These are phyloP conservation scores for Salpingus planirostris DNA, from an alignment of 2,888 invertebrate species.

Conservation along the genomic window DNA sequence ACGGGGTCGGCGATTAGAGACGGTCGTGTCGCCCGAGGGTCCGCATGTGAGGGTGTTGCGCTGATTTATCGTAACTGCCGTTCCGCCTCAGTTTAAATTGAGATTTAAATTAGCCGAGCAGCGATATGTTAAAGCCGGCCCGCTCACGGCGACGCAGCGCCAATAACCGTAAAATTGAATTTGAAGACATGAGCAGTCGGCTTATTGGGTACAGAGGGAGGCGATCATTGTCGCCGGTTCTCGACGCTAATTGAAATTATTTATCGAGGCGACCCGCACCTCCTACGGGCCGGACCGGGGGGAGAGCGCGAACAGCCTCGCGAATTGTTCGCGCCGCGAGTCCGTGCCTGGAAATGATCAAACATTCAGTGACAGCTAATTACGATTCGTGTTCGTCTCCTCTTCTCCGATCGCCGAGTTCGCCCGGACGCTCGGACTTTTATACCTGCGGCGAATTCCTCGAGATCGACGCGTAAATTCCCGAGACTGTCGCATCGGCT, in stretches of 20 bases:
- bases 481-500: background rate
- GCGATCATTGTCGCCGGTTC: too few relatives aligned
- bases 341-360: conserved; percentile 1
- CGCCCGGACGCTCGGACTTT: background rate
- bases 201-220: too few relatives aligned
- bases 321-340: too few relatives aligned
- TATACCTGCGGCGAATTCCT: conserved; percentile 8
- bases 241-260: too few relatives aligned
- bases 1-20: too few relatives aligned
- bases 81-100: conserved; percentile 42
- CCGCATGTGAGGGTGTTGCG: conserved; percentile 30
- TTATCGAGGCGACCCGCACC: too few relatives aligned
- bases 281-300: too few relatives aligned
- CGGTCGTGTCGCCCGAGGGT: conserved; percentile 2
- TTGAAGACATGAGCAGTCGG: conserved; percentile 18
- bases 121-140: conserved; percentile 30
- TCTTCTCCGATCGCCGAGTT: background rate
- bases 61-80: conserved; percentile 43
- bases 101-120: conserved; percentile 42
- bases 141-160: conserved; percentile 33
- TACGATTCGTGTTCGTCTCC: background rate
- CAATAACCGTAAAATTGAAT: conserved; percentile 45
- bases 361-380: conserved; percentile 2
- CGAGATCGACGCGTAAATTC: conserved; percentile 6
- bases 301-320: too few relatives aligned